These are phyloP conservation scores for Pelecanoides urinatrix DNA, from an alignment of 2,113 vertebrate genomes.

Conservation along the genomic window DNA sequence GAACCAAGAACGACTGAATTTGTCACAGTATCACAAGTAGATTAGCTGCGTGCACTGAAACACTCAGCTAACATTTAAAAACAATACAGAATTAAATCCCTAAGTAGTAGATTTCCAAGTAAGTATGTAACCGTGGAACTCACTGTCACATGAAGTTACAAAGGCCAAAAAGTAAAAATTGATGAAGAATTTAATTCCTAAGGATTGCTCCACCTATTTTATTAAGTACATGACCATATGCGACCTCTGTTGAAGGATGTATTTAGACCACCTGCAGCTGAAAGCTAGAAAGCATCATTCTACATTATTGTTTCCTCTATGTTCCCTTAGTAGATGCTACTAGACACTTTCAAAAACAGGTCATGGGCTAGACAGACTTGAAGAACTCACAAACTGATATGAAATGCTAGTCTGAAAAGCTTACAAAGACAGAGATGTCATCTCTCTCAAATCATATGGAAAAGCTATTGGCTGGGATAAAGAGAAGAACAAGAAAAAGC, in stretches of 20 bases:
- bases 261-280: background rate
- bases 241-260: background rate
- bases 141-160: background rate
- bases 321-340: background rate
- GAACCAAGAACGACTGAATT: background rate
- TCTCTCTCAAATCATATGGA: background rate
- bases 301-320: background rate
- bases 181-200: background rate
- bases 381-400: background rate
- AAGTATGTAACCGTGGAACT: background rate
- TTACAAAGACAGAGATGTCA: background rate
- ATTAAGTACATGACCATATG: background rate
- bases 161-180: background rate
- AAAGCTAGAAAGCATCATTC: background rate
- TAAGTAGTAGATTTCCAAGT: background rate
- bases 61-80: background rate
- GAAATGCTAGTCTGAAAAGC: background rate
- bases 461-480: background rate
- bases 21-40: background rate
- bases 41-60: background rate
- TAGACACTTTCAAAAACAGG: background rate
- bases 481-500: background rate
- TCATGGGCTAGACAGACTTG: background rate
- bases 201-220: background rate
- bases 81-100: background rate